Conservation (phyloP, 2,797 vertebrate genomes). For the Mus minutoides region DNA sequence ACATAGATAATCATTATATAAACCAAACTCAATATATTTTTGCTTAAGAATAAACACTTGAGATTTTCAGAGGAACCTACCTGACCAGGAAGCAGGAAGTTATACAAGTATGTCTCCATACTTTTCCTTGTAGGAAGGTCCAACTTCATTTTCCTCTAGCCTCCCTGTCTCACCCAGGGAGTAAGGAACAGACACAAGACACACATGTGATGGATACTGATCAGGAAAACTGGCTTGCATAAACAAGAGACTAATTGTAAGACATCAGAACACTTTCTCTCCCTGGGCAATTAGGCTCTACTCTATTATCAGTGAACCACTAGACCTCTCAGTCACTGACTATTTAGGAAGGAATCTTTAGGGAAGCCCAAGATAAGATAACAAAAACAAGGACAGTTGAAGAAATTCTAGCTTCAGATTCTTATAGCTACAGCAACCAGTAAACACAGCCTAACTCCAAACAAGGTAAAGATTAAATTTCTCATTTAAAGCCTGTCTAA, state of each 20-base stretch:
- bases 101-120: not conserved
- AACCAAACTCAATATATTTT: slow-evolving; percentile 18
- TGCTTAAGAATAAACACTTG: not conserved
- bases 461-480: not conserved
- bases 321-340: not conserved
- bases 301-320: not conserved
- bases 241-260: not conserved
- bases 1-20: slow-evolving; percentile 18
- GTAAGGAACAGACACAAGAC: not conserved
- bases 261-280: not conserved
- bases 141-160: not conserved
- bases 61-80: not conserved
- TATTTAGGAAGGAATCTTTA: not conserved
- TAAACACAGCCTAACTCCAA: slow-evolving; percentile 29
- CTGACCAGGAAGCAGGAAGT: not conserved
- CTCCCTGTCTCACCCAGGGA: not conserved
- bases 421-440: not conserved
- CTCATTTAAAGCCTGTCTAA: slow-evolving; percentile 1
- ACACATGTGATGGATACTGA: not conserved
- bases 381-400: not conserved
- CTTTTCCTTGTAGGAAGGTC: not conserved
- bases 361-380: not conserved
- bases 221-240: not conserved
- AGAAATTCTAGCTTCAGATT: slow-evolving; percentile 12
- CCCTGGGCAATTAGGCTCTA: not conserved